Evolutionary conservation across 2,797 vertebrate species (phyloP).

Genomic region (Phalanger gymnotis): DNA sequence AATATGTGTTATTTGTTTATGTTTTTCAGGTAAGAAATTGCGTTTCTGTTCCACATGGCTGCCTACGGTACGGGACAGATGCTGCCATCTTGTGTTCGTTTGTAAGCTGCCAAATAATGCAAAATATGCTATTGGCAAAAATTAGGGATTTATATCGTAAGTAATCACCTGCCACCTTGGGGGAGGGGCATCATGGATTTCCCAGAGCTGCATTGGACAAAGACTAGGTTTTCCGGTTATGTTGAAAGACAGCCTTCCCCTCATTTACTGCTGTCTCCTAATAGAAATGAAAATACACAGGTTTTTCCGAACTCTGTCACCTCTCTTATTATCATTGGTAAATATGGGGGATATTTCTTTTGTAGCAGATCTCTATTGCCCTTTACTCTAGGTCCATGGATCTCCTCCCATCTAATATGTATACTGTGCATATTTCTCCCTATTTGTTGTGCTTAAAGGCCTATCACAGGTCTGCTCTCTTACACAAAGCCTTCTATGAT

Average conservation of each 20-base stretch:
- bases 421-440: neutral
- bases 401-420: neutral
- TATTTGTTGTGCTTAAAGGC: neutral
- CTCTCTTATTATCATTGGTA: neutral
- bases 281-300: neutral
- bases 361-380: neutral
- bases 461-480: neutral
- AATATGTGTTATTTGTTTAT: constrained; percentile 84
- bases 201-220: neutral
- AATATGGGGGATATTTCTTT: neutral
- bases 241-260: neutral
- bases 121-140: constrained; percentile 77
- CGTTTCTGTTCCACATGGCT: constrained; percentile 83
- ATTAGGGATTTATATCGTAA: constrained; percentile 79
- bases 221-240: neutral
- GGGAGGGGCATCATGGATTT: neutral
- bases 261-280: neutral
- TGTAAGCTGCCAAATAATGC: constrained; percentile 85
- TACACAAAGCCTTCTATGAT: neutral
- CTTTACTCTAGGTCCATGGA: neutral
- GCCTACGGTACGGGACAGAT: constrained; percentile 85
- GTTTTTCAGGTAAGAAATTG: constrained; percentile 90
- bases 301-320: neutral
- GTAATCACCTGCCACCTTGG: constrained; percentile 57
- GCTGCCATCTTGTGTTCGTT: constrained; percentile 84